Percentiles rank a stretch among this genome's conserved stretches.
These are phyloP conservation scores for Neodon shergylaensis DNA, from an alignment of 2,113 vertebrate genomes.

Conservation along the genomic window DNA sequence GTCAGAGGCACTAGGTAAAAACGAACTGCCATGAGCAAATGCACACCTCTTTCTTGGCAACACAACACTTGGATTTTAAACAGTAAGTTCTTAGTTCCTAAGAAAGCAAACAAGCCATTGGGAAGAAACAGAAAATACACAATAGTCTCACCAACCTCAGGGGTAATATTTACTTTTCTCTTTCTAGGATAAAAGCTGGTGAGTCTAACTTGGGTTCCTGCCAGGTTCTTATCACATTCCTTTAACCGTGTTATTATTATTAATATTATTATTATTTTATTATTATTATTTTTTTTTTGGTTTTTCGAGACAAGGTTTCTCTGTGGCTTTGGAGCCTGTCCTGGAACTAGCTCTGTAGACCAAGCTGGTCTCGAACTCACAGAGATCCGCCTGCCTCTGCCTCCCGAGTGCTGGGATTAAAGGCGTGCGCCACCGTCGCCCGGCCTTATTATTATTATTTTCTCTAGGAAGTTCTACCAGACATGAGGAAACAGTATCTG, in stretches of 20 bases:
- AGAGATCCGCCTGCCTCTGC: no score
- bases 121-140: constrained; percentile 20
- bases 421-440: no score
- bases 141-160: not conserved
- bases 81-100: not conserved
- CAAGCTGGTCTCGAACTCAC: no score
- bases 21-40: not conserved
- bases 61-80: constrained; percentile 12
- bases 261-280: not conserved
- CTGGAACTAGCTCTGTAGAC: no score
- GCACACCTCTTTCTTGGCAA: not conserved
- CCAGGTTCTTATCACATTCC: constrained; percentile 28
- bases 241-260: not conserved
- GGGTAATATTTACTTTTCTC: constrained; percentile 65
- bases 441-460: not conserved
- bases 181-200: constrained; percentile 33
- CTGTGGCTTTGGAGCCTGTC: no score
- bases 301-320: no score
- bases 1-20: not conserved
- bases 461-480: constrained; percentile 33
- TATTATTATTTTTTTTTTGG: not conserved
- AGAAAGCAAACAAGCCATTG: constrained; percentile 56
- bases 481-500: not conserved
- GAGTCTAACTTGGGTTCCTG: constrained; percentile 1
- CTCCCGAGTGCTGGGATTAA: no score